Percentiles rank a stretch among this genome's conserved stretches.
Conservation (phyloP, 1,140 invertebrate genomes). For the Phenacoccus solenopsis region DNA sequence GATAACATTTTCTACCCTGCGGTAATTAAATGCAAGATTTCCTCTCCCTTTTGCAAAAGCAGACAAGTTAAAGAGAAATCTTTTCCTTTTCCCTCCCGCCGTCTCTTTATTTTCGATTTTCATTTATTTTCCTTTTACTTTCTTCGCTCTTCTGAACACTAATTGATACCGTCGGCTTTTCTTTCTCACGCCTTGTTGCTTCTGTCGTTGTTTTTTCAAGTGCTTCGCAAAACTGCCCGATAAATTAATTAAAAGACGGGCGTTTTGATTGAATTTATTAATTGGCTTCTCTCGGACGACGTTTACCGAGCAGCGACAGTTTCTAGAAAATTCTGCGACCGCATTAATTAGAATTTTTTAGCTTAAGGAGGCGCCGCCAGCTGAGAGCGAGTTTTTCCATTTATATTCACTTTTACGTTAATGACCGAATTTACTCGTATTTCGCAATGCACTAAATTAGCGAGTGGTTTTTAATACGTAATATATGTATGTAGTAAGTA, state of each 20-base stretch:
- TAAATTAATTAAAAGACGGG: not conserved
- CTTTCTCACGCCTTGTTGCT: not conserved
- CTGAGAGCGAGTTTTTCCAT: too few relatives aligned
- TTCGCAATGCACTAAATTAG: too few relatives aligned
- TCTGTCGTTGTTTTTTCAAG: not conserved
- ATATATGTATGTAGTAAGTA: too few relatives aligned
- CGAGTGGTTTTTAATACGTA: too few relatives aligned
- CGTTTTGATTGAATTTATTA: too few relatives aligned
- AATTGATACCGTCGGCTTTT: slow-evolving; percentile 12
- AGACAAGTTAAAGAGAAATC: slow-evolving; percentile 10
- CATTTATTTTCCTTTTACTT: slow-evolving; percentile 16
- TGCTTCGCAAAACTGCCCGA: not conserved
- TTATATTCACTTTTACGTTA: too few relatives aligned
- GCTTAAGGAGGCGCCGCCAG: too few relatives aligned
- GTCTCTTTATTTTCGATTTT: slow-evolving; percentile 5
- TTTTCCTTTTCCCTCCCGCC: slow-evolving; percentile 4
- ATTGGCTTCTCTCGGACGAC: too few relatives aligned
- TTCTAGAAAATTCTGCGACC: too few relatives aligned
- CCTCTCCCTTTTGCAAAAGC: slow-evolving; percentile 10
- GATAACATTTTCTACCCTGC: slow-evolving; percentile 13
- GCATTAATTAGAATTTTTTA: too few relatives aligned
- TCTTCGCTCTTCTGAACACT: slow-evolving; percentile 10
- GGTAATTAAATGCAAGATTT: slow-evolving; percentile 17
- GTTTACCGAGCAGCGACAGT: too few relatives aligned
- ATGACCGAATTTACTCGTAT: too few relatives aligned